A percentile compares a stretch with the other conserved stretches of the same genome.
Evolutionary conservation across 2,113 vertebrate genomes (phyloP).

Genomic region (Raja brachyura): DNA sequence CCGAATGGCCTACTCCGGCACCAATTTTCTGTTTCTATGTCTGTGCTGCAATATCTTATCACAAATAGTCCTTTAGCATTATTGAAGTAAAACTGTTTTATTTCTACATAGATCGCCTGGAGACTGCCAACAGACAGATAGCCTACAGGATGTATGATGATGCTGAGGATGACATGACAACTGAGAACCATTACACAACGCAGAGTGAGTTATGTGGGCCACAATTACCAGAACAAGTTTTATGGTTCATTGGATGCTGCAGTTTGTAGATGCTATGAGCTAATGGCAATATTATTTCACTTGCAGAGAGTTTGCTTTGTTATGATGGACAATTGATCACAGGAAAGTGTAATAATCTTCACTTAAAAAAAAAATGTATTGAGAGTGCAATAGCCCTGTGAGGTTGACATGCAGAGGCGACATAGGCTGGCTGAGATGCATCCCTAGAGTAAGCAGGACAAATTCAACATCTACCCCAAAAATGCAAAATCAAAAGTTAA

Average conservation of each 20-base stretch:
- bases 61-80: conserved; percentile 16
- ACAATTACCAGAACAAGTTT: background rate
- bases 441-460: background rate
- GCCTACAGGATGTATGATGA: conserved; percentile 64
- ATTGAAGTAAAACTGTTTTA: conserved; percentile 44
- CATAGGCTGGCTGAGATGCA: background rate
- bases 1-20: too few relatives aligned
- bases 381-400: background rate
- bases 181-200: conserved; percentile 58
- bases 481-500: background rate
- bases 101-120: conserved; percentile 68
- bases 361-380: background rate
- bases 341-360: background rate
- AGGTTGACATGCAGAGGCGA: background rate
- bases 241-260: background rate
- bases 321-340: background rate
- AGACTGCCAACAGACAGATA: conserved; percentile 74
- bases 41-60: background rate
- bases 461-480: background rate
- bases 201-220: conserved; percentile 62
- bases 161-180: conserved; percentile 54
- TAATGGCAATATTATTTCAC: background rate
- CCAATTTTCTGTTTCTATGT: too few relatives aligned
- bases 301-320: background rate
- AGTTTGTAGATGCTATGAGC: background rate